Evolutionary conservation across 2,888 invertebrate species (phyloP), one percentile per base, ranked within the genome.

Genomic region (Hirtodrosophila confusa): DNA sequence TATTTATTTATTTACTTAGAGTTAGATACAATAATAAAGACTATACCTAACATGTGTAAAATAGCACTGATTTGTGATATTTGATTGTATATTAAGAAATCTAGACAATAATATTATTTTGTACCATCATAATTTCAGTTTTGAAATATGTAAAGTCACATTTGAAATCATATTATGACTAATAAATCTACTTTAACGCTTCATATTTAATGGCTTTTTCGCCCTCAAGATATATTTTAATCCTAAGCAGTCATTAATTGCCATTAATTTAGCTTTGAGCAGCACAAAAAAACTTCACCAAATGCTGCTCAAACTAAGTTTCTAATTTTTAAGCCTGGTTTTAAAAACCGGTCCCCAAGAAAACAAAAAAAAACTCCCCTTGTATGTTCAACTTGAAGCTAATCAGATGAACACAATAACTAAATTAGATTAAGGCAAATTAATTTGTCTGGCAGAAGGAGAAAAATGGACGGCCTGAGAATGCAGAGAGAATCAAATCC

Each of bases 381-480:
- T 44, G 9, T 39, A 36, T 23, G 11, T 48, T 33, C 3, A 49
- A 44, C 41, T 57, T 57, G 4, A 11, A 8, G 65, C 70, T 69
- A 80, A 78, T 85, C 77, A 54, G 79, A 69, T 78, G 58, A 68
- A 62, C 57, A 68, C 71, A 77, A 78, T 68, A 71, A 69, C 78
- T 56, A 77, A 79, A 82, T 75, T 69, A 69, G 79, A 69, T 82
- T 67, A 69, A 41, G 61, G 48, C 54, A 64, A 78, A 86, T 86
- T 77, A 72, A 82, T 82, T 83, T 70, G 51, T 65, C 44, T 57
- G 60, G 47, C 75, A 48, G 44, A 50, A 61, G 11, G 35, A 50
- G 9, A 36, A 27, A 35, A 35, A 45, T 33, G 37, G 31, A 41
- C 4, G 17, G 39, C 23, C 47, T 47, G n/a, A 17, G 17, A 23